Conservation (phyloP, 2,888 invertebrate genomes). For the Cantharis flavilabris region DNA sequence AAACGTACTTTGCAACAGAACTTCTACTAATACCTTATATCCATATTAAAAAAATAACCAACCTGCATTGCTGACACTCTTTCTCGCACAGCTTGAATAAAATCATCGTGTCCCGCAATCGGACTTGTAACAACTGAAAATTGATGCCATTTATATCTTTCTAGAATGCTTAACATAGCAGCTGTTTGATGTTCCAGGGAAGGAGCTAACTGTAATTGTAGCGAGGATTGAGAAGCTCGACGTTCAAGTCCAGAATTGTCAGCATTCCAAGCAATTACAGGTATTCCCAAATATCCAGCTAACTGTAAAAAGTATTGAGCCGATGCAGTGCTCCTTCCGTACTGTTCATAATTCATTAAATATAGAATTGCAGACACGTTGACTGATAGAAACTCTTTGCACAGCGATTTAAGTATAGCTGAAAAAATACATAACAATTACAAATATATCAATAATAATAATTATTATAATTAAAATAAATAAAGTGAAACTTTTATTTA, state of each 20-base stretch:
- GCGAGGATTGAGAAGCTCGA: slow-evolving; percentile 80
- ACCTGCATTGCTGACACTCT: slow-evolving; percentile 83
- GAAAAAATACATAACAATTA: slow-evolving; percentile 47
- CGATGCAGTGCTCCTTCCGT: slow-evolving; percentile 90
- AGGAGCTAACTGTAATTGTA: slow-evolving; percentile 93
- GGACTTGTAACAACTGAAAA: slow-evolving; percentile 93
- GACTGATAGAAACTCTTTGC: slow-evolving; percentile 85
- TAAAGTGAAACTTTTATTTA: no score
- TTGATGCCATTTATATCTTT: slow-evolving; percentile 95
- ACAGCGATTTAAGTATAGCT: slow-evolving; percentile 87
- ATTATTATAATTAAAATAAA: background rate
- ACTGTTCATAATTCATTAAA: slow-evolving; percentile 94
- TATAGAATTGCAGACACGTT: slow-evolving; percentile 92
- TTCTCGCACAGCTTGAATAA: slow-evolving; percentile 91
- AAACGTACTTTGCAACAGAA: no score
- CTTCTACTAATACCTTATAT: background rate
- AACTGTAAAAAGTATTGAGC: slow-evolving; percentile 93
- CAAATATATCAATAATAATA: background rate
- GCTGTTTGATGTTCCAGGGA: slow-evolving; percentile 95
- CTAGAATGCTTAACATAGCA: slow-evolving; percentile 93
- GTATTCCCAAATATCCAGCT: slow-evolving; percentile 92
- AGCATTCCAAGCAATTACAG: slow-evolving; percentile 97
- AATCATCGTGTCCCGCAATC: slow-evolving; percentile 94
- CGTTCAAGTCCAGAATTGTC: slow-evolving; percentile 87
- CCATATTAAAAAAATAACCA: background rate